A percentile compares a stretch with the other conserved stretches of the same genome.
These are phyloP conservation scores for Cryptomyrus ogoouensis DNA, from an alignment of 2,113 vertebrate species.

Conservation along the genomic window DNA sequence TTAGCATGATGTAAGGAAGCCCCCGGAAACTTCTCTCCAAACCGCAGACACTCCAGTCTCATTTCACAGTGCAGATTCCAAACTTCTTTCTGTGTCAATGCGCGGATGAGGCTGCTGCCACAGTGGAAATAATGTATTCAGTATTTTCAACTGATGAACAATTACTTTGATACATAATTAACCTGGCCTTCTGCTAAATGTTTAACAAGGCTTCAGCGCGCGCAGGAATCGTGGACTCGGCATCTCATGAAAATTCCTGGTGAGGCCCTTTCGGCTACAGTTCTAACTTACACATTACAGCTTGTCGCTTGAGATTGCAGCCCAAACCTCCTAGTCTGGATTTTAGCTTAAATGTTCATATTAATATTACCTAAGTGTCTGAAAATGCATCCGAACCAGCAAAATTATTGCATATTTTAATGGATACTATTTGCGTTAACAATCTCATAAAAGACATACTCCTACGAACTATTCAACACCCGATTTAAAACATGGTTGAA, in stretches of 20 bases:
- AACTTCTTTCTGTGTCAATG: background rate
- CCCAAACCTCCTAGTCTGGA: slow-evolving; percentile 11
- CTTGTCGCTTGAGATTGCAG: slow-evolving; percentile 1
- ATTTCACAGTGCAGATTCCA: background rate
- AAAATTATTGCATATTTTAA: slow-evolving; percentile 13
- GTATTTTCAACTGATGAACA: slow-evolving; percentile 40
- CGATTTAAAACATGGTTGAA: background rate
- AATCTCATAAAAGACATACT: slow-evolving; percentile 17
- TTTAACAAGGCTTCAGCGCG: slow-evolving; percentile 29
- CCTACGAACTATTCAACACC: background rate
- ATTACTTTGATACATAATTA: slow-evolving; percentile 54
- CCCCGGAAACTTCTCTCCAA: slow-evolving; percentile 18
- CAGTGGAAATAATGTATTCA: slow-evolving; percentile 19
- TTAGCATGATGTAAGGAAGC: slow-evolving; percentile 18
- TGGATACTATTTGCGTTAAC: slow-evolving; percentile 13
- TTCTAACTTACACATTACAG: slow-evolving; percentile 28
- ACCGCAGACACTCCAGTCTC: background rate
- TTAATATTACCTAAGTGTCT: slow-evolving; percentile 24
- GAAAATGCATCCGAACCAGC: slow-evolving; percentile 20
- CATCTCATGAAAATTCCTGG: slow-evolving; percentile 18
- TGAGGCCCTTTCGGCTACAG: background rate
- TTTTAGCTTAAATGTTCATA: background rate
- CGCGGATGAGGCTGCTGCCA: slow-evolving; percentile 2
- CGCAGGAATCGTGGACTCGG: background rate
- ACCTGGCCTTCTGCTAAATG: slow-evolving; percentile 41